Percentiles rank a stretch among this genome's conserved stretches.
Evolutionary conservation across 92 coral and sea anemone species (phyloP).

Genomic region (Porites divaricata): DNA sequence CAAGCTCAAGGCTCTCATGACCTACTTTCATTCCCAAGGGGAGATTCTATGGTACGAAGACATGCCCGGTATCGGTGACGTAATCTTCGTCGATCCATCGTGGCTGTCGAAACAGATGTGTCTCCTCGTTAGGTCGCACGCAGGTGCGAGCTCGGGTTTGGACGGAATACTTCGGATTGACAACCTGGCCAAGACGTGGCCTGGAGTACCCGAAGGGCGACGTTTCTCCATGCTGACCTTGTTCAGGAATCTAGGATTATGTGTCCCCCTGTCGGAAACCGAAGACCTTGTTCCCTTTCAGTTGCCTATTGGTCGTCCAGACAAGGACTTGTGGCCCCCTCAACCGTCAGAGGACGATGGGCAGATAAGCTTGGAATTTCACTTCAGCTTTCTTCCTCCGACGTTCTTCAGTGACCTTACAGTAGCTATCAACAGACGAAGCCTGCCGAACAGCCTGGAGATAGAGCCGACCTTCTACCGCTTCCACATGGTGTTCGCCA

Average conservation of each 20-base stretch:
- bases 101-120: constrained; percentile 82
- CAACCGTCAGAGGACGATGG: constrained; percentile 58
- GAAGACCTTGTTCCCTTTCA: constrained; percentile 79
- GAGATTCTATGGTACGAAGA: constrained; percentile 93
- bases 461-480: constrained; percentile 76
- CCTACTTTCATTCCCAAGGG: constrained; percentile 90
- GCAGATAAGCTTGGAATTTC: constrained; percentile 78
- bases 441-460: constrained; percentile 43
- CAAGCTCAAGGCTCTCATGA: constrained; percentile 82
- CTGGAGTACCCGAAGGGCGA: constrained; percentile 53
- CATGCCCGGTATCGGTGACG: constrained; percentile 73
- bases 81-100: constrained; percentile 75
- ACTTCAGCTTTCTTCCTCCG: constrained; percentile 85
- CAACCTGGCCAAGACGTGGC: constrained; percentile 78
- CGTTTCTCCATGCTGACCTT: constrained; percentile 60
- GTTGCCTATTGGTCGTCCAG: constrained; percentile 77
- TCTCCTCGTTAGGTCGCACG: constrained; percentile 57
- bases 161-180: constrained; percentile 73
- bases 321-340: constrained; percentile 71
- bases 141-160: constrained; percentile 62
- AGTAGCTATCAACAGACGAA: constrained; percentile 56
- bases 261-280: constrained; percentile 69
- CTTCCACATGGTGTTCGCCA: constrained; percentile 74
- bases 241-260: constrained; percentile 75
- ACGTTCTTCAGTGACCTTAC: constrained; percentile 82